A percentile compares a stretch with the other conserved stretches of the same genome.
Conservation (phyloP, 2,113 vertebrate species). For the Paralichthys olivaceus region DNA sequence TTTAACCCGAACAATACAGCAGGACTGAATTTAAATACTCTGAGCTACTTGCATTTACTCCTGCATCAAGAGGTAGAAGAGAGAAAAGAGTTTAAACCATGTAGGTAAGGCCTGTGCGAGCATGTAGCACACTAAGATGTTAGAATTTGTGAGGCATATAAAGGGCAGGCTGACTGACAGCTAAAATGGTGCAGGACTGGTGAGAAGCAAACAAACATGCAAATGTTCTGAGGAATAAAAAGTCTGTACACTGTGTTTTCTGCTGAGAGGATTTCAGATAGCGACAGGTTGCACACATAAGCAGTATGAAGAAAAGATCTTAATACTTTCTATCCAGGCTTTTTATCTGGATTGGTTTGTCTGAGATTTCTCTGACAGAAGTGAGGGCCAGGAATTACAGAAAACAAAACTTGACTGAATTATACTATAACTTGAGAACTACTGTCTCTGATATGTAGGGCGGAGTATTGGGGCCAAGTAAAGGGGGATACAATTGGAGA, state of each 20-base stretch:
- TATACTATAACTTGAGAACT: background rate
- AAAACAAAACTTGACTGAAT: background rate
- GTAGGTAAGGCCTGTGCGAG: background rate
- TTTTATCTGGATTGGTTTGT: conserved; percentile 10
- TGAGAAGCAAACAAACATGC: conserved; percentile 41
- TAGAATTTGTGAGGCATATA: background rate
- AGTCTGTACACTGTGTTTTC: background rate
- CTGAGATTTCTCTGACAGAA: background rate
- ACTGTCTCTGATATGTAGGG: background rate
- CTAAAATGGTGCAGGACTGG: conserved; percentile 33
- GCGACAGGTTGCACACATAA: background rate
- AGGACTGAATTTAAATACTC: background rate
- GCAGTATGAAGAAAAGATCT: conserved; percentile 5
- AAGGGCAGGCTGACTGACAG: background rate
- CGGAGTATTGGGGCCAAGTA: too few species aligned
- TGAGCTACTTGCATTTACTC: background rate
- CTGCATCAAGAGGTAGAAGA: background rate
- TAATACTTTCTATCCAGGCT: background rate
- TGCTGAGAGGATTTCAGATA: background rate
- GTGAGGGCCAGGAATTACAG: background rate
- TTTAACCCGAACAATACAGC: background rate
- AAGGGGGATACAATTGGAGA: too few species aligned
- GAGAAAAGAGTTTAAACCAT: background rate
- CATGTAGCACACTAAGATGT: background rate
- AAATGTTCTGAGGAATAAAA: conserved; percentile 15